phyloP scores from a whole-genome alignment of 1,140 invertebrate species.

The Antheraea mylitta region DNA sequence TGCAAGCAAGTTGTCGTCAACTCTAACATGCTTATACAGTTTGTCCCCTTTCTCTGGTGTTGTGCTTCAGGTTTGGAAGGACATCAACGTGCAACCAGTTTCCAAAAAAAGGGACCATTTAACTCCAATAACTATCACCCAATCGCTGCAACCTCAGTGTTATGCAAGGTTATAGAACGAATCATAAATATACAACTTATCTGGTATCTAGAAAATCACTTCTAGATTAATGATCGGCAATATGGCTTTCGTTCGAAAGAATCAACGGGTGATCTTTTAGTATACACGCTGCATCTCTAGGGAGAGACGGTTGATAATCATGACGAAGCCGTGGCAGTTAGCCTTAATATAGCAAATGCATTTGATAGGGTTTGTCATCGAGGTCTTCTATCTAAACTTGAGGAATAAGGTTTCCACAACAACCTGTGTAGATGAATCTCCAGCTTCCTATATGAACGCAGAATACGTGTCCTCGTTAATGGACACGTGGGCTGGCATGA shows the following conservation, averaged over 20 bases:
- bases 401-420: not conserved
- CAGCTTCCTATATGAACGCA: not conserved
- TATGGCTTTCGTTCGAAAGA: too few relatives aligned
- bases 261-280: not conserved
- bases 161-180: constrained; percentile 5
- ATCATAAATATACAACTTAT: not conserved
- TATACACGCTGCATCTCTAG: not conserved
- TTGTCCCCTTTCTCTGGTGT: too few relatives aligned
- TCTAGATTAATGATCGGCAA: not conserved
- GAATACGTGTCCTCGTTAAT: constrained; percentile 2
- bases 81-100: too few relatives aligned
- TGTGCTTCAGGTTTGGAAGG: too few relatives aligned
- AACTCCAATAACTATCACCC: too few relatives aligned
- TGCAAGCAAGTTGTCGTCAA: not conserved
- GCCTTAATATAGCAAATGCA: not conserved
- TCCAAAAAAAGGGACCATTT: not conserved
- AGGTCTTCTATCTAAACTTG: not conserved
- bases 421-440: not conserved
- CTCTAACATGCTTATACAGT: too few relatives aligned
- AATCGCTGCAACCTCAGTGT: too few relatives aligned
- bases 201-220: not conserved
- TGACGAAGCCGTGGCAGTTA: not conserved
- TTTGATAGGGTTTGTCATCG: not conserved
- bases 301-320: not conserved
- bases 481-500: too few relatives aligned